Evolutionary conservation across 2,888 invertebrate genomes (phyloP), one percentile per base, ranked within the genome.

Genomic region (Epsilonema sp.): DNA sequence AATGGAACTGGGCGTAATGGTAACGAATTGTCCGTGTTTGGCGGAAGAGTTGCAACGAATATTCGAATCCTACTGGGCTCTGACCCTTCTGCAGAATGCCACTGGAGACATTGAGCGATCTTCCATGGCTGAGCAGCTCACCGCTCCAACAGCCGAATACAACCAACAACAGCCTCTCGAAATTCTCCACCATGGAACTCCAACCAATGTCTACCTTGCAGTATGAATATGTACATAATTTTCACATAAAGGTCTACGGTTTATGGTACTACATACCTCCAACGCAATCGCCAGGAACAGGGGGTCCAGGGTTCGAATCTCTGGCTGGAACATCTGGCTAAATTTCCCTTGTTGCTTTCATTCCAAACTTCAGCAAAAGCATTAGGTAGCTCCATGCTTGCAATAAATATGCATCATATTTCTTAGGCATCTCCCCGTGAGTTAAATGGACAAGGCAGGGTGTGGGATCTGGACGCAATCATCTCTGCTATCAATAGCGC

Each of bases 31-130:
- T 64, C 76, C 78, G 40, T 83, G 84, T 60, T 69, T 90, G 37
- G 82, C 80, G 0, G 71, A 74, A 40, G 90, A 90, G 67, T 70
- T 89, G 51, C 75, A 73, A 2, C 89, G 89, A 68, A 79, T 92
- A 54, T 94, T 90, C 65, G 82, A 86, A 57, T 78, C 81, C 1
- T 92, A 92, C 62, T 92, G 90, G 90, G 71, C 73, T 16, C 49
- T 58, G 20, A 47, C 52, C 26, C 25, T 25, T 25, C 46, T 47
- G 13, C 44, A 55, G 25, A 49, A 54, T 20, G 48, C 46, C 40
- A 24, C 37, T 21, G 8, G 19, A 37, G n/a, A n/a, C n/a, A n/a
- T n/a, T n/a, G n/a, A n/a, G n/a, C n/a, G n/a, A n/a, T n/a, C n/a
- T n/a, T n/a, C n/a, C n/a, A n/a, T n/a, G n/a, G n/a, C n/a, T 20